Evolutionary conservation across 2,797 vertebrate genomes (phyloP).

Genomic region (Onychomys torridus): DNA sequence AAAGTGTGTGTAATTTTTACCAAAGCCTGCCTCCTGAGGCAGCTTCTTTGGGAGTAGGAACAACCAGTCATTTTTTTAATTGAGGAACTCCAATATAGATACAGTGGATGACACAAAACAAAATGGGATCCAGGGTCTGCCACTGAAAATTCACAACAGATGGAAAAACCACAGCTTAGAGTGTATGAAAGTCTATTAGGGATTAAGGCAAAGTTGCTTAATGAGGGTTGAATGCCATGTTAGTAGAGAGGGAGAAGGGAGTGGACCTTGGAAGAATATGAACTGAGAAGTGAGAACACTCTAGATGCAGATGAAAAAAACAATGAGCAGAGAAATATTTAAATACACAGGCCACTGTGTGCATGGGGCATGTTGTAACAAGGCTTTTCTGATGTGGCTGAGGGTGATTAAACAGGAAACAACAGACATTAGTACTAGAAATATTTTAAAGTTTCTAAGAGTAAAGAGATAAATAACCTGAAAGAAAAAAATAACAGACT

Average conservation of each 20-base stretch:
- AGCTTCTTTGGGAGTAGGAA: not conserved
- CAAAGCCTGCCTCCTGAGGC: not conserved
- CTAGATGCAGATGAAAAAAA: not conserved
- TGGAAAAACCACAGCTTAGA: conserved; percentile 35
- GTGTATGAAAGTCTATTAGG: not conserved
- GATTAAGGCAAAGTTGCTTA: not conserved
- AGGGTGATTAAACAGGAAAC: not conserved
- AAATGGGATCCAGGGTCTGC: not conserved
- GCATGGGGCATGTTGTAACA: not conserved
- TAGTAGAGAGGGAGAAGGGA: not conserved
- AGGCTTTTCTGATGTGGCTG: not conserved
- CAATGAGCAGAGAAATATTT: not conserved
- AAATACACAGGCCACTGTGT: not conserved
- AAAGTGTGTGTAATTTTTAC: conserved; percentile 20
- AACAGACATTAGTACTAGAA: not conserved
- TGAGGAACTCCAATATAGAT: not conserved
- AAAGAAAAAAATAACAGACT: conserved; percentile 1
- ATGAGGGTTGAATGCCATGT: not conserved
- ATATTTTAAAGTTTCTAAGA: not conserved
- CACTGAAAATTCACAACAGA: not conserved
- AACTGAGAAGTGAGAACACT: conserved; percentile 12
- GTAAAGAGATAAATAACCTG: not conserved
- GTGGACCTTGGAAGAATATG: not conserved
- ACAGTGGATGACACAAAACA: not conserved
- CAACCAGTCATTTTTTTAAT: not conserved